A percentile compares a stretch with the other conserved stretches of the same genome.
Evolutionary conservation across 1,140 invertebrate genomes (phyloP).

Genomic region (Campoletis sonorensis): DNA sequence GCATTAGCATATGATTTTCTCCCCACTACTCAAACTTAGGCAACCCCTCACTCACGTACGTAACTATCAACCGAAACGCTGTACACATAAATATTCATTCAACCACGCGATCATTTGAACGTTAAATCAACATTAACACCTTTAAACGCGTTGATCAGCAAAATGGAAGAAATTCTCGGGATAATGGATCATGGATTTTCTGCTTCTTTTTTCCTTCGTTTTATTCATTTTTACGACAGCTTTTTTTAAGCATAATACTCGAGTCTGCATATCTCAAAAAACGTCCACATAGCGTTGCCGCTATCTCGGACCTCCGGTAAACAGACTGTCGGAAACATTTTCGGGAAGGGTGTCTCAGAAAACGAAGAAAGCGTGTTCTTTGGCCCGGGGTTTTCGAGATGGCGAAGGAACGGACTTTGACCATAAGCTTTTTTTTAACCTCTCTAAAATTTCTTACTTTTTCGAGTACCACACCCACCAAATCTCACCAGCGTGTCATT

Average conservation of each 20-base stretch:
- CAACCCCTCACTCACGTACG: neutral
- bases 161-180: too few species aligned
- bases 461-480: constrained; percentile 67
- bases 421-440: neutral
- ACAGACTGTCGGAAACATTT: constrained; percentile 76
- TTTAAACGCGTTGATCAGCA: too few species aligned
- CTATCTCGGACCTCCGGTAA: constrained; percentile 60
- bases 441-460: constrained; percentile 62
- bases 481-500: constrained; percentile 22
- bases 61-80: too few species aligned
- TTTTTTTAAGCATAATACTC: too few species aligned
- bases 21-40: neutral
- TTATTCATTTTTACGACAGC: too few species aligned
- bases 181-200: too few species aligned
- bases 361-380: neutral
- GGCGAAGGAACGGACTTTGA: neutral
- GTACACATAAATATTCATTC: neutral
- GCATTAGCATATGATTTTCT: constrained; percentile 48
- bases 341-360: constrained; percentile 44
- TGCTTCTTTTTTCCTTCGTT: too few species aligned
- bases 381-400: neutral
- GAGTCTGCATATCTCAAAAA: neutral
- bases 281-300: neutral
- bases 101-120: neutral
- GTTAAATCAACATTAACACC: too few species aligned